phyloP scores from a whole-genome alignment of 2,797 vertebrate species.

The Apodemus agrarius region DNA sequence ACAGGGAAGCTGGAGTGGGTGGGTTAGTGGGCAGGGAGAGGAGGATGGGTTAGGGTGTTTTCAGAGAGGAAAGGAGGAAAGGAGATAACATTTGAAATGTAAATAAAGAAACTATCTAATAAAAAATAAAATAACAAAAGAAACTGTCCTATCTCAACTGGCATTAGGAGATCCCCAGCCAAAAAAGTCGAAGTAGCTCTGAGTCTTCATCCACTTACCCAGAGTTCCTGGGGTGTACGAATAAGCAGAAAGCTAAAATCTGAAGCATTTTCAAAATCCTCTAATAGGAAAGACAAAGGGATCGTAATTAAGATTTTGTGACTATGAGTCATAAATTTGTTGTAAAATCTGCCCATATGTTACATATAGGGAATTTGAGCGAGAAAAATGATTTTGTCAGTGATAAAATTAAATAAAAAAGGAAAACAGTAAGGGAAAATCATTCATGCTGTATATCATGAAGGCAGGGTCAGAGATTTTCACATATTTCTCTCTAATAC shows the following conservation, averaged over 20 bases:
- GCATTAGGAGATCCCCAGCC: background rate
- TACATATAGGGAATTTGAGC: background rate
- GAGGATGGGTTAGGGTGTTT: too few species aligned
- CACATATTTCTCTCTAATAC: background rate
- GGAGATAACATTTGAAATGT: too few species aligned
- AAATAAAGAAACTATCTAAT: too few species aligned
- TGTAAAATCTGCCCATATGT: background rate
- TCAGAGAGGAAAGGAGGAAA: too few species aligned
- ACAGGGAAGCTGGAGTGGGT: too few species aligned
- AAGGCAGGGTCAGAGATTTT: too few species aligned
- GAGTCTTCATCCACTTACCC: background rate
- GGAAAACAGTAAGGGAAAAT: background rate
- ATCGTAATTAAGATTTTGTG: background rate
- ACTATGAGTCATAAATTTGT: background rate
- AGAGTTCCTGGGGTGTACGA: background rate
- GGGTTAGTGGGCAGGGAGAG: too few species aligned
- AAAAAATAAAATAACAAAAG: too few species aligned
- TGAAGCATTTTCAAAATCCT: background rate
- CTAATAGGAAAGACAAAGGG: background rate
- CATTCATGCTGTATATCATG: background rate
- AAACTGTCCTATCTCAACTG: background rate
- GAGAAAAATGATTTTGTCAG: background rate
- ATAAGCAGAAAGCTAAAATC: background rate
- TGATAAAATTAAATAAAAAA: slow-evolving; percentile 40
- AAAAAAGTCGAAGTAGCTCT: background rate